Evolutionary conservation across 2,113 vertebrate species (phyloP).

Genomic region (Rhipidura dahli): DNA sequence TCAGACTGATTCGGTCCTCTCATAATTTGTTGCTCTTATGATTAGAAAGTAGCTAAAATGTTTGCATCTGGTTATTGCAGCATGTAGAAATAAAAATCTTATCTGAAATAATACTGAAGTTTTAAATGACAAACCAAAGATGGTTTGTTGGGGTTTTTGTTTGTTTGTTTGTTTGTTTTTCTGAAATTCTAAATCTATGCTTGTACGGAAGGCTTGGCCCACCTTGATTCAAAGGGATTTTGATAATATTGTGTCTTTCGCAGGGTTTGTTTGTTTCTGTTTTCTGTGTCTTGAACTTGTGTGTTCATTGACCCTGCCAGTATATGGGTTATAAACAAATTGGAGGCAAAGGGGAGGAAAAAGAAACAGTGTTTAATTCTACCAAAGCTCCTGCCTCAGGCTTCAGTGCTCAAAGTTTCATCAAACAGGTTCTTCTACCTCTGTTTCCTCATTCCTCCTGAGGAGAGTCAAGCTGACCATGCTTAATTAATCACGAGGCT

Average conservation of each 20-base stretch:
- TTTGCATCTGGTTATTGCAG: not conserved
- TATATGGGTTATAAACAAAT: not conserved
- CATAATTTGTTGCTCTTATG: not conserved
- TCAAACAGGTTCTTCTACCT: slow-evolving; percentile 60
- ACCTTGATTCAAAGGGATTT: not conserved
- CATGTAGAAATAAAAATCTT: not conserved
- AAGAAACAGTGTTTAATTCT: slow-evolving; percentile 24
- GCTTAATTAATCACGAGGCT: not conserved
- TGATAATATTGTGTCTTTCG: not conserved
- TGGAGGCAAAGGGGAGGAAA: not conserved
- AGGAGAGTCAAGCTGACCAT: slow-evolving; percentile 37
- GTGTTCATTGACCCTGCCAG: not conserved
- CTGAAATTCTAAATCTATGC: not conserved
- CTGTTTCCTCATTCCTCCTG: slow-evolving; percentile 54
- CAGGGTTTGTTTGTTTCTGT: not conserved
- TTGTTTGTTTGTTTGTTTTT: not conserved
- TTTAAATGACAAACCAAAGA: not conserved
- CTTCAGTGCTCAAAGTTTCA: slow-evolving; percentile 16
- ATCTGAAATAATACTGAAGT: not conserved
- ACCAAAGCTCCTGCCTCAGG: slow-evolving; percentile 5
- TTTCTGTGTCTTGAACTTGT: not conserved
- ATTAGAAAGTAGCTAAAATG: not conserved
- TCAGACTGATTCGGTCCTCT: not conserved
- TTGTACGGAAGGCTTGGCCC: not conserved
- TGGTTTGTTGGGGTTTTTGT: not conserved